A percentile compares a stretch with the other conserved stretches of the same genome.
Conservation (phyloP, 2,888 invertebrate genomes). For the Drosophila quinaria region DNA sequence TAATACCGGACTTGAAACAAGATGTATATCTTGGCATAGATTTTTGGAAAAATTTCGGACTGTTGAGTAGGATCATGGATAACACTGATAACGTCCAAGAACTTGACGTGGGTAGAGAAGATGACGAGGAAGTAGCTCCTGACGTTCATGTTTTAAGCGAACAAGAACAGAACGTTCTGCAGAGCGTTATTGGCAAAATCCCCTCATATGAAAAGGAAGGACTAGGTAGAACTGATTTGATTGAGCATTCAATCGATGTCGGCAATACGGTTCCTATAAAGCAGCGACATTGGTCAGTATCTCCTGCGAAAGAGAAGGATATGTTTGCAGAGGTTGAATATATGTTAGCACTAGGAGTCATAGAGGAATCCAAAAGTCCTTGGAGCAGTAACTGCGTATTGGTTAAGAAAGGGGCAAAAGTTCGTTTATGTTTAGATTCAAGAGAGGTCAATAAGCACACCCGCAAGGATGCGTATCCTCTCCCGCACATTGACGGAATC, state of each 20-base stretch:
- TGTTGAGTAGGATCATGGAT: background rate
- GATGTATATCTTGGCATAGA: background rate
- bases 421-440: background rate
- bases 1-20: background rate
- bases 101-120: background rate
- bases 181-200: background rate
- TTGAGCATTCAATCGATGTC: conserved; percentile 4
- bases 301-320: conserved; percentile 1
- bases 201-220: conserved; percentile 6
- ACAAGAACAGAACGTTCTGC: background rate
- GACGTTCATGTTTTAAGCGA: background rate
- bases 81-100: background rate
- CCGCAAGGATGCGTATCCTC: too few species aligned
- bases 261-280: background rate
- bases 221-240: conserved; percentile 3
- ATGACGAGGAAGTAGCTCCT: background rate
- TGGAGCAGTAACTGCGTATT: background rate
- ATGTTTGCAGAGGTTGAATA: background rate
- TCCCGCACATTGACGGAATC: conserved; percentile 3
- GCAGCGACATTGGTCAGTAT: conserved; percentile 2
- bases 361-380: background rate
- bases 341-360: conserved; percentile 1
- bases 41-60: conserved; percentile 1
- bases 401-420: too few species aligned
- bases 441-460: conserved; percentile 1